Evolutionary conservation across 2,797 vertebrate genomes (phyloP), one percentile per base, ranked within the genome.

Genomic region (Falco concolor): DNA sequence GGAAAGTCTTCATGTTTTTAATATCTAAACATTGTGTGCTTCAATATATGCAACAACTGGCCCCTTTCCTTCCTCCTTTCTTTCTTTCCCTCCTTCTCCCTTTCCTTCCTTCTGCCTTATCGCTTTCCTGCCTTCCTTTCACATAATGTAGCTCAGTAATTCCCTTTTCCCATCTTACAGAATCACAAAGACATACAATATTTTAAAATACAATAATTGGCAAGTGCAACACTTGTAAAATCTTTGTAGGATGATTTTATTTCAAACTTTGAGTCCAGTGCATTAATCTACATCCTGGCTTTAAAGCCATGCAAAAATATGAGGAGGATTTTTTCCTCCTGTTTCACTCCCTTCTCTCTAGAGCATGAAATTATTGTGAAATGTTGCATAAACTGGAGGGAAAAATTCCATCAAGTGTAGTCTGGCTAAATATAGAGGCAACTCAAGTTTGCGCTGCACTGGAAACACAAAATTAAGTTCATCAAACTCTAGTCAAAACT

Each of bases 1-100:
- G 61, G 61, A 93, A 93, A 75, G 17, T 53, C 64, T 89, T 94
- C 65, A 45, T 85, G 52, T 90, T 96, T 96, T 82, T 84, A 81
- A 75, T 87, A 84, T 85, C 57, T 60, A 94, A 91, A 90, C 5
- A 22, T 74, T 81, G 84, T 90, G 53, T 85, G 30, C 65, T 95
- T 89, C 68, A 90, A 59, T 77, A 76, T 32, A 76, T 34, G 84
- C 44, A 93, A 94, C 34, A 90, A 84, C 47, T 61, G 20, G 3
- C 15, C n/a, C 9, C 10, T 76, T 84, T 76, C 9, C 30, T 89
- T 90, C 13, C 23, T 63, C 18, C 7, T 4, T 59, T 34, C 45
- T 7, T 86, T 69, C 7, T 1, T 78, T 27, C 18, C 6, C 92
- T 49, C 27, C 17, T 63, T 61, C 3, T 53, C 5, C 2, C 10